Base-by-base conservation (phyloP, 2,888 invertebrate genomes). In the Drosophila longiperda region DNA sequence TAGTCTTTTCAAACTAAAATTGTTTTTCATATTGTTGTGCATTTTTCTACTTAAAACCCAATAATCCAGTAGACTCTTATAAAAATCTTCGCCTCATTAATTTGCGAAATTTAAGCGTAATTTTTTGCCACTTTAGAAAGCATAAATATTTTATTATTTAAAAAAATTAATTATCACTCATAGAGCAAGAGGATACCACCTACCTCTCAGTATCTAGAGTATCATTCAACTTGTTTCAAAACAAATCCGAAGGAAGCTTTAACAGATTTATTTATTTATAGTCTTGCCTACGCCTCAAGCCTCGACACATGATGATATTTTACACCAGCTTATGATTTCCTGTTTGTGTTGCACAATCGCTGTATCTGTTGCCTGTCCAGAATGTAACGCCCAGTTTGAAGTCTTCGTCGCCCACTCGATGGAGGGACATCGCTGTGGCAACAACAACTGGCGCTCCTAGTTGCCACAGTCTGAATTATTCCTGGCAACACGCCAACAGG, bases 381-480 rank as follows among this genome's bases (percentile, higher is more conserved):
- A 20, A 32, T 17, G 23, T 34, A 17, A 67, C 71, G 67, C 76
- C 71, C 66, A 66, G 49, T 45, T 58, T 34, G 38, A 45, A 36
- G 59, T 49, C 48, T 52, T 54, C 60, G 9, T 55, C 85, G 84
- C 84, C 87, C 80, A 84, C 84, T 68, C 65, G 20, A n/a, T 26
- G 9, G 15, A 32, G n/a, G 45, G 17, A 32, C 34, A 15, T 40
- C 55, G 29, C 29, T 29, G 29, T 29, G 29, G 29, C 29, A 57
- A 40, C 34, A 15, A 57, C 20, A 45, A 23, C 45, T 62, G 87
- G 60, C 87, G 80, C 84, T 78, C 84, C 84, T 87, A 84, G 80
- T 73, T 63, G 66, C 23, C 48, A 17, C 40, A 9, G 23, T 1
- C 45, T 15, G 32, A 7, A 2, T 29, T 38, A 9, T 17, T 33